Evolutionary conservation across 2,888 invertebrate genomes (phyloP).

Genomic region (Erpobdella octoculata): DNA sequence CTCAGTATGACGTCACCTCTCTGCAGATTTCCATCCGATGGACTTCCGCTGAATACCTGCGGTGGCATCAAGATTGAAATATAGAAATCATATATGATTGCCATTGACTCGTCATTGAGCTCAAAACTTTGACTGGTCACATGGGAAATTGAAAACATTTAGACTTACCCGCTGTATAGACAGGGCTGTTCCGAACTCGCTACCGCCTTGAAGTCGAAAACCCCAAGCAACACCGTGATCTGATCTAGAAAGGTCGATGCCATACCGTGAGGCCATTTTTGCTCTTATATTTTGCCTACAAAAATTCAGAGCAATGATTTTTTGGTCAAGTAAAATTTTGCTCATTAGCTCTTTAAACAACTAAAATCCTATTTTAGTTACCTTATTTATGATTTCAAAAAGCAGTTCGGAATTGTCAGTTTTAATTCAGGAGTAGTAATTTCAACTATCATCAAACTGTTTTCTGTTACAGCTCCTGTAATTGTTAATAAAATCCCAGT

Average conservation of each 20-base stretch:
- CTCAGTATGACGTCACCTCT: slow-evolving; percentile 83
- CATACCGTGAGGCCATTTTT: not conserved
- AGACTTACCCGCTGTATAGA: slow-evolving; percentile 30
- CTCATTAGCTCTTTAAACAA: not conserved
- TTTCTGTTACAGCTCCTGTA: no score
- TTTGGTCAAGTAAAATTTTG: not conserved
- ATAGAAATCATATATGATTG: no score
- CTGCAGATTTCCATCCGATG: slow-evolving; percentile 72
- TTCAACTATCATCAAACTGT: no score
- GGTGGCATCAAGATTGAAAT: no score
- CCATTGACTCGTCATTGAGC: no score
- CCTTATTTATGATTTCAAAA: no score
- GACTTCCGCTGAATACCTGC: slow-evolving; percentile 79
- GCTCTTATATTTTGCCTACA: no score
- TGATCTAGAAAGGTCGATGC: slow-evolving; percentile 19
- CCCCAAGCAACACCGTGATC: slow-evolving; percentile 30
- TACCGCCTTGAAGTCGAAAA: slow-evolving; percentile 33
- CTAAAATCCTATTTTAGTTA: not conserved
- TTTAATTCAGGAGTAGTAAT: no score
- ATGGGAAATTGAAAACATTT: not conserved
- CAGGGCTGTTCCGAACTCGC: slow-evolving; percentile 21
- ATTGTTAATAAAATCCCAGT: no score
- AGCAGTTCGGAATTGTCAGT: no score
- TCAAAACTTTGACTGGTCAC: not conserved
- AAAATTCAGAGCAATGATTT: not conserved